These are phyloP conservation scores for Spisula subtruncata DNA, from an alignment of 2,888 invertebrate species.

Conservation along the genomic window DNA sequence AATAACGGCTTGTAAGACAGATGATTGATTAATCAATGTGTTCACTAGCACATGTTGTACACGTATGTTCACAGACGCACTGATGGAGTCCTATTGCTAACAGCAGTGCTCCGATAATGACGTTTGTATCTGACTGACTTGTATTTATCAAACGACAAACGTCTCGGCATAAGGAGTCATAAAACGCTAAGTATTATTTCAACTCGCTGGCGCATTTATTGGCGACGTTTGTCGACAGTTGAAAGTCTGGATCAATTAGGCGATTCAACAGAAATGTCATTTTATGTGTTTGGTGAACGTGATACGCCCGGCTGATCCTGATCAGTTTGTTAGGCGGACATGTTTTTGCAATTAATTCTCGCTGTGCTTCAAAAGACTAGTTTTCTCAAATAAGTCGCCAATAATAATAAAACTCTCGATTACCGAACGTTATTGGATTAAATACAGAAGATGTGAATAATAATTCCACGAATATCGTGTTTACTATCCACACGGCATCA, in stretches of 20 bases:
- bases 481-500: slow-evolving; percentile 27
- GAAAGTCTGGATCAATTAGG: slow-evolving; percentile 2
- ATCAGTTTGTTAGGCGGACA: slow-evolving; percentile 45
- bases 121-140: too few species aligned
- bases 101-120: too few species aligned
- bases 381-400: slow-evolving; percentile 31
- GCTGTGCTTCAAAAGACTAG: slow-evolving; percentile 47
- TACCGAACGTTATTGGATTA: slow-evolving; percentile 32
- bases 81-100: too few species aligned
- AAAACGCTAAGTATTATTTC: not conserved
- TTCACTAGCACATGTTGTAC: too few species aligned
- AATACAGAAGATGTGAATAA: slow-evolving; percentile 34
- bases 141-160: too few species aligned
- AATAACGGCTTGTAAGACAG: too few species aligned
- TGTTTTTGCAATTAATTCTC: slow-evolving; percentile 66
- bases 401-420: slow-evolving; percentile 40
- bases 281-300: not conserved
- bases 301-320: slow-evolving; percentile 12
- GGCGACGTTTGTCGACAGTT: not conserved
- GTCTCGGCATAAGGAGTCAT: not conserved
- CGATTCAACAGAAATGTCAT: slow-evolving; percentile 12
- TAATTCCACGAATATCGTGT: slow-evolving; percentile 26
- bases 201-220: not conserved
- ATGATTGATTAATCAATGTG: too few species aligned
- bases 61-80: too few species aligned